A percentile compares a stretch with the other conserved stretches of the same genome.
Conservation (phyloP, 2,113 vertebrate species). For the Turnix velox region DNA sequence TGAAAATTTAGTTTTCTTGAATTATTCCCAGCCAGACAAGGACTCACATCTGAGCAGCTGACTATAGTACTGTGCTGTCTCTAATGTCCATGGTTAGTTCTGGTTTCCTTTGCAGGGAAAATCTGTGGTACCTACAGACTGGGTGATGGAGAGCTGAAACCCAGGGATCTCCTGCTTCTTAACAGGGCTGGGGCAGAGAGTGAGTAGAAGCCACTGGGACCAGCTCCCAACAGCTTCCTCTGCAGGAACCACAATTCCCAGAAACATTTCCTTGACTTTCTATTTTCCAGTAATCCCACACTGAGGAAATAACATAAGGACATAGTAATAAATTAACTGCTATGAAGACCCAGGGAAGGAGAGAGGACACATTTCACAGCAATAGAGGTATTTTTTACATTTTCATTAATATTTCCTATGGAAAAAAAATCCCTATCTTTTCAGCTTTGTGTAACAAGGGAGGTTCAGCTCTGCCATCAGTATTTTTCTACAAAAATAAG, state of each 20-base stretch:
- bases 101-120: not conserved
- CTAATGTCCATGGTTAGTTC: not conserved
- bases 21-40: not conserved
- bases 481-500: conserved; percentile 68
- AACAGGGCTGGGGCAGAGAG: not conserved
- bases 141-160: not conserved
- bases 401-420: conserved; percentile 53
- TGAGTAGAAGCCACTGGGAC: not conserved
- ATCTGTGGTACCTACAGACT: not conserved
- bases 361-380: conserved; percentile 16
- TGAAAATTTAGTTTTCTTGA: not conserved
- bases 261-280: not conserved
- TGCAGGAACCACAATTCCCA: not conserved
- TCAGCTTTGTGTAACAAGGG: conserved; percentile 25
- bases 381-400: conserved; percentile 66
- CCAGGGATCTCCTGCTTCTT: not conserved
- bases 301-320: conserved; percentile 19
- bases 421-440: not conserved
- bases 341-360: not conserved
- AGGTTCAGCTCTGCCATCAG: conserved; percentile 48
- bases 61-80: not conserved
- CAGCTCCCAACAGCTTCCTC: not conserved
- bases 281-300: conserved; percentile 6
- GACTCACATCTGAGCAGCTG: not conserved
- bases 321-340: conserved; percentile 47